Percentiles rank a stretch among this genome's conserved stretches.
Evolutionary conservation across 2,888 invertebrate genomes (phyloP).

Genomic region (Ariolimax columbianus): DNA sequence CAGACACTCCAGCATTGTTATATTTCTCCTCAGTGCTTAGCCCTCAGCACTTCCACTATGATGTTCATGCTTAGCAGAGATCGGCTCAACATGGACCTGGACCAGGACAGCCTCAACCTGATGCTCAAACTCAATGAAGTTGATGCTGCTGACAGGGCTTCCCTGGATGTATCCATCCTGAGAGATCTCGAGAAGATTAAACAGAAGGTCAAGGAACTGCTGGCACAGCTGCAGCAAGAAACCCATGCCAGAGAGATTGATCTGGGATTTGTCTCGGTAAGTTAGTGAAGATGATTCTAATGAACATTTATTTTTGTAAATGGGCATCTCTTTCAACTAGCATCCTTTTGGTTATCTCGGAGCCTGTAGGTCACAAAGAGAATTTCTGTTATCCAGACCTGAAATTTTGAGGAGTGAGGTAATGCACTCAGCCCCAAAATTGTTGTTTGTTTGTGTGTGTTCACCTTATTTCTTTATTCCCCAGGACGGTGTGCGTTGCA

Average conservation of each 20-base stretch:
- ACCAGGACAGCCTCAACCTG: slow-evolving; percentile 91
- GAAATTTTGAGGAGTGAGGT: no score
- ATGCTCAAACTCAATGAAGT: slow-evolving; percentile 91
- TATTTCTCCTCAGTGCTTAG: slow-evolving; percentile 80
- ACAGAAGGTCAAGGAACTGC: slow-evolving; percentile 91
- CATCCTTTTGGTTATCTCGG: no score
- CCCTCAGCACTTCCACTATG: slow-evolving; percentile 94
- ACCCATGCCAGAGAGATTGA: slow-evolving; percentile 55
- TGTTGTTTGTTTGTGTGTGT: no score
- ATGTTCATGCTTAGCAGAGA: slow-evolving; percentile 98
- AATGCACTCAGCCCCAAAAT: no score
- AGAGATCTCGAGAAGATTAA: slow-evolving; percentile 82
- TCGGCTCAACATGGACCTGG: slow-evolving; percentile 96
- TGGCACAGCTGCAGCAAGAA: slow-evolving; percentile 93
- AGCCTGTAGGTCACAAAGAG: no score
- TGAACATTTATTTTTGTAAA: no score
- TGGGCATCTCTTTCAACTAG: no score
- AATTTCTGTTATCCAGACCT: no score
- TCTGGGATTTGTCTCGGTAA: slow-evolving; percentile 55
- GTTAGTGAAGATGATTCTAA: neutral
- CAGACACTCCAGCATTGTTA: no score
- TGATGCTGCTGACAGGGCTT: slow-evolving; percentile 61
- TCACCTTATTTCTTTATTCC: no score
- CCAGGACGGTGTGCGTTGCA: no score
- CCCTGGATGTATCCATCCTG: slow-evolving; percentile 54